A percentile compares a stretch with the other conserved stretches of the same genome.
Evolutionary conservation across 1,140 invertebrate genomes (phyloP).

Genomic region (Drosophila sp.): DNA sequence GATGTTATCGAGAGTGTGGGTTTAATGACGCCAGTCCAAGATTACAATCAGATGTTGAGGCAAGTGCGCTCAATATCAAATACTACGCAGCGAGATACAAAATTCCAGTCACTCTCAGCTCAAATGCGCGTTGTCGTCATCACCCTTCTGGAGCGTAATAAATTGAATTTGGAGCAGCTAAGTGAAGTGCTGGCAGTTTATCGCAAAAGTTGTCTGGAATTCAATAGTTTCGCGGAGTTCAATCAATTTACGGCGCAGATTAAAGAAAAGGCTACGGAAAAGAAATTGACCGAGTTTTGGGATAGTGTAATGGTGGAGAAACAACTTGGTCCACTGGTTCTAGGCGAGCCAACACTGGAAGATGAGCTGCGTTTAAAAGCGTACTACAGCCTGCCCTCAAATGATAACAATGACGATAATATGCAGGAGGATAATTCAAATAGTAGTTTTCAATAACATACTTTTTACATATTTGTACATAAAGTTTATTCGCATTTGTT

Average conservation of each 20-base stretch:
- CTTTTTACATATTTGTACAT: neutral
- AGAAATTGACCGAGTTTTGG: slow-evolving; percentile 61
- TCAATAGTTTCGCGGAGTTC: slow-evolving; percentile 67
- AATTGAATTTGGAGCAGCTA: slow-evolving; percentile 48
- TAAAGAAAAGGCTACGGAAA: slow-evolving; percentile 39
- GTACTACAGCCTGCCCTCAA: slow-evolving; percentile 45
- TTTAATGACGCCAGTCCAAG: slow-evolving; percentile 46
- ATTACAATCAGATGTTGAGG: slow-evolving; percentile 59
- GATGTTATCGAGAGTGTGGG: slow-evolving; percentile 54
- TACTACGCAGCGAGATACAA: slow-evolving; percentile 58
- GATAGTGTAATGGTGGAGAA: slow-evolving; percentile 54
- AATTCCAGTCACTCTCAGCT: slow-evolving; percentile 55
- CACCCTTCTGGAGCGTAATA: slow-evolving; percentile 59
- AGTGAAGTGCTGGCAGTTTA: slow-evolving; percentile 56
- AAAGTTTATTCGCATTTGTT: neutral
- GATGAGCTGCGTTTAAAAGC: slow-evolving; percentile 59
- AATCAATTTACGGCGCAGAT: slow-evolving; percentile 67
- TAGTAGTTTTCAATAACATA: neutral
- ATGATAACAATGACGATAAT: slow-evolving; percentile 4
- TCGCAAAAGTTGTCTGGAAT: slow-evolving; percentile 61
- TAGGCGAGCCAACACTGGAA: slow-evolving; percentile 64
- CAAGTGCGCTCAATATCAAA: slow-evolving; percentile 47
- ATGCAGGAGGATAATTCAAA: neutral
- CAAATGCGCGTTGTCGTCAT: slow-evolving; percentile 72
- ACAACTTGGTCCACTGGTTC: slow-evolving; percentile 63